Conservation (phyloP, 2,113 vertebrate genomes). For the Romanogobio albipinnatus region DNA sequence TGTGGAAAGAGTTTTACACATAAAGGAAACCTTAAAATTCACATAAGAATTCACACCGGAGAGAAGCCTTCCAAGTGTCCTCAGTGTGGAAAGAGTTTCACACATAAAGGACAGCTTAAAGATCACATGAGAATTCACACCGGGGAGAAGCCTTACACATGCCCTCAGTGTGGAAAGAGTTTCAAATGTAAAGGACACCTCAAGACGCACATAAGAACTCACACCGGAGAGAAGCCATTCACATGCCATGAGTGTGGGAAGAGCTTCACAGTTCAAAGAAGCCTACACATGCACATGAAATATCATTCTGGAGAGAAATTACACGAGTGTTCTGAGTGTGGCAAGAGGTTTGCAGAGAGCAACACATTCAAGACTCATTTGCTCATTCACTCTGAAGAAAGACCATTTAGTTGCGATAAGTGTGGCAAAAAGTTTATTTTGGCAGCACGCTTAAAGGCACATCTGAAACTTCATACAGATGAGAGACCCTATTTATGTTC, state of each 20-base stretch:
- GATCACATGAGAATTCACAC: slow-evolving; percentile 17
- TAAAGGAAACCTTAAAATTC: slow-evolving; percentile 15
- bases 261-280: slow-evolving; percentile 5
- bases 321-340: slow-evolving; percentile 8
- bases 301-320: slow-evolving; percentile 3
- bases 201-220: slow-evolving; percentile 2
- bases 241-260: neutral
- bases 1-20: slow-evolving; percentile 22
- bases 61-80: slow-evolving; percentile 13
- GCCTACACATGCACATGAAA: slow-evolving; percentile 3
- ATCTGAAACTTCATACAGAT: slow-evolving; percentile 5
- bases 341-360: neutral
- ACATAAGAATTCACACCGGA: slow-evolving; percentile 11
- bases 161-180: slow-evolving; percentile 1
- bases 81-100: slow-evolving; percentile 14
- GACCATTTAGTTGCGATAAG: slow-evolving; percentile 12
- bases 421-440: slow-evolving; percentile 20
- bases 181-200: slow-evolving; percentile 25
- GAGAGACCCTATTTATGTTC: slow-evolving; percentile 20
- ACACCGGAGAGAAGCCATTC: slow-evolving; percentile 9
- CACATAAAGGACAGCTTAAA: slow-evolving; percentile 16
- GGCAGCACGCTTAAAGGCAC: neutral
- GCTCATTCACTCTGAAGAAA: slow-evolving; percentile 7
- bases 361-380: neutral
- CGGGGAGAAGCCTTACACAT: slow-evolving; percentile 1